Percentiles rank a stretch among this genome's conserved stretches.
Evolutionary conservation across 1,140 invertebrate species (phyloP).

Genomic region (Hetaerina americana): DNA sequence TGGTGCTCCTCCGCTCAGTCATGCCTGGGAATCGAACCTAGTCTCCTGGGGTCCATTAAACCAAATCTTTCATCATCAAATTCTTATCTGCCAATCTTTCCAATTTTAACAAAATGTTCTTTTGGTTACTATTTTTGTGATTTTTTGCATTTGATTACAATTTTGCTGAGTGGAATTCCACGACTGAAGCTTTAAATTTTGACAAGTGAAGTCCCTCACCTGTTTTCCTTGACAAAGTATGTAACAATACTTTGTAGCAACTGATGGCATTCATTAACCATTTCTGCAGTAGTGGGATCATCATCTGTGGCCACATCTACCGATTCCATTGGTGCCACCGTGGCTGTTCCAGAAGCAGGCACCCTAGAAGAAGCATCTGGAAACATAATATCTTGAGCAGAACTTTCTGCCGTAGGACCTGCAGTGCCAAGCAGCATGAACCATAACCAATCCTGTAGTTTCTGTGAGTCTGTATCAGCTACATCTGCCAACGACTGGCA

Average conservation of each 20-base stretch:
- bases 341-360: slow-evolving; percentile 14
- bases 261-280: slow-evolving; percentile 43
- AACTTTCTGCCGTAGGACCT: slow-evolving; percentile 21
- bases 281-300: background rate
- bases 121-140: too few species aligned
- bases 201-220: slow-evolving; percentile 25
- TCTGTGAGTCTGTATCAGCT: slow-evolving; percentile 44
- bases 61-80: too few species aligned
- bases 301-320: slow-evolving; percentile 1
- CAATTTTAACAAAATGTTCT: too few species aligned
- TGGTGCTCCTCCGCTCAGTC: too few species aligned
- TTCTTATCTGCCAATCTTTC: too few species aligned
- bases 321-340: slow-evolving; percentile 1
- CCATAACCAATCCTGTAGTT: slow-evolving; percentile 53
- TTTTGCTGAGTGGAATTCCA: too few species aligned
- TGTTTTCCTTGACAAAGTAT: slow-evolving; percentile 60
- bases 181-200: too few species aligned
- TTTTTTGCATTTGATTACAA: too few species aligned
- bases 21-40: too few species aligned
- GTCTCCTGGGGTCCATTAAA: too few species aligned
- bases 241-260: slow-evolving; percentile 56
- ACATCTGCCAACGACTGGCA: slow-evolving; percentile 53
- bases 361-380: slow-evolving; percentile 31
- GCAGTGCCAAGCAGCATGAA: slow-evolving; percentile 48
- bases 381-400: background rate